Base-by-base conservation (phyloP, 2,797 vertebrate species). In the Crypturellus tataupa region DNA sequence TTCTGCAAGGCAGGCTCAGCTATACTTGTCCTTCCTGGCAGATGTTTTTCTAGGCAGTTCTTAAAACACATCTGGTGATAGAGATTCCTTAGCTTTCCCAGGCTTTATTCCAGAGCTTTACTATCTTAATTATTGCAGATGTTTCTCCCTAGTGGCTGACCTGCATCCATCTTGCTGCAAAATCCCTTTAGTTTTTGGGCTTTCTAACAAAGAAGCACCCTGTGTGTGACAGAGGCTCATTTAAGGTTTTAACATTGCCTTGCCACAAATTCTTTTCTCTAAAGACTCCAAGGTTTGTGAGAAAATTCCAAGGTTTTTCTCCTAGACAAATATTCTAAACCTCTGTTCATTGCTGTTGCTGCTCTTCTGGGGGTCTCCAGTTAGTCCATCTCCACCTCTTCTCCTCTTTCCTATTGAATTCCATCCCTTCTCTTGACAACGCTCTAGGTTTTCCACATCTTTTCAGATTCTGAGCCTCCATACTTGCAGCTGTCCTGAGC, bases 11-110 rank as follows among this genome's bases (percentile, higher is more conserved):
- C 15, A 77, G 53, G 60, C 47, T 15, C 81, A 27, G 63, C 84
- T 93, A 10, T 79, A 67, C 78, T 90, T 86, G 51, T 84, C 16
- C 77, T 79, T 90, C 14, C 19, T 77, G 17, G 40, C 71, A 77
- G 17, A 86, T 60, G 78, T 89, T 96, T 72, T 27, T 33, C 47
- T 62, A 58, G n/a, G 25, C 42, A 72, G 16, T 89, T 91, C 46
- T 91, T 85, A 88, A 84, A 81, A 56, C 82, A 64, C 78, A 73
- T 88, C 59, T 93, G 83, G 70, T 73, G 80, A 77, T 68, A 51
- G 60, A 80, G n/a, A 87, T 63, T 87, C 73, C 24, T 3, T 16
- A 11, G 15, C 75, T 95, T 95, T 93, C 80, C 71, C 78, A 94
- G 73, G 63, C 64, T 79, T 42, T 20, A 12, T 81, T 47, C 27